Conservation (phyloP, 1,140 invertebrate species). For the Parapsyche elsis region DNA sequence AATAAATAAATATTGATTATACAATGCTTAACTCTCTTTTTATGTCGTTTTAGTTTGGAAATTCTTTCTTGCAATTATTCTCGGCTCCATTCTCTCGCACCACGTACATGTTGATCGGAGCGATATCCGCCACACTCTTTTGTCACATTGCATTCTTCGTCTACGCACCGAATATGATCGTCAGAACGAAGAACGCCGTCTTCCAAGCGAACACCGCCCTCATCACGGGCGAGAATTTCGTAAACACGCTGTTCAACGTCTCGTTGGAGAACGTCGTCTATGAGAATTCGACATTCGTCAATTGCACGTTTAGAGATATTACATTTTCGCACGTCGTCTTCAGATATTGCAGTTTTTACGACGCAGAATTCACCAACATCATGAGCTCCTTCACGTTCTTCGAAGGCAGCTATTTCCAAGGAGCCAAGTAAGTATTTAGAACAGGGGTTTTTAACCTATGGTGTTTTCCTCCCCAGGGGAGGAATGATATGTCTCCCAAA, state of each 20-base stretch:
- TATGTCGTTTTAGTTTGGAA: slow-evolving; percentile 67
- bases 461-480: background rate
- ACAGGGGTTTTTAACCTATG: slow-evolving; percentile 19
- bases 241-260: slow-evolving; percentile 59
- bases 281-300: slow-evolving; percentile 61
- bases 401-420: slow-evolving; percentile 60
- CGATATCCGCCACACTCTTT: slow-evolving; percentile 58
- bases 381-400: slow-evolving; percentile 65
- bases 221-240: slow-evolving; percentile 55
- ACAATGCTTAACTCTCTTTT: background rate
- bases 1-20: too few relatives aligned
- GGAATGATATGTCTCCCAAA: too few relatives aligned
- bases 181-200: slow-evolving; percentile 58
- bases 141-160: slow-evolving; percentile 63
- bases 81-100: slow-evolving; percentile 65
- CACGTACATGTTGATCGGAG: slow-evolving; percentile 62
- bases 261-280: slow-evolving; percentile 63
- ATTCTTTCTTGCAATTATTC: slow-evolving; percentile 70
- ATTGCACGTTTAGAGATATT: slow-evolving; percentile 64
- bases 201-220: slow-evolving; percentile 58
- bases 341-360: slow-evolving; percentile 63
- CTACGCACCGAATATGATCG: slow-evolving; percentile 61
- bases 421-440: slow-evolving; percentile 64
- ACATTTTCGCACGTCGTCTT: slow-evolving; percentile 66
- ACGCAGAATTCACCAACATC: slow-evolving; percentile 64